These are phyloP conservation scores for Hippocampus zosterae DNA, from an alignment of 2,113 vertebrate species.

Conservation along the genomic window DNA sequence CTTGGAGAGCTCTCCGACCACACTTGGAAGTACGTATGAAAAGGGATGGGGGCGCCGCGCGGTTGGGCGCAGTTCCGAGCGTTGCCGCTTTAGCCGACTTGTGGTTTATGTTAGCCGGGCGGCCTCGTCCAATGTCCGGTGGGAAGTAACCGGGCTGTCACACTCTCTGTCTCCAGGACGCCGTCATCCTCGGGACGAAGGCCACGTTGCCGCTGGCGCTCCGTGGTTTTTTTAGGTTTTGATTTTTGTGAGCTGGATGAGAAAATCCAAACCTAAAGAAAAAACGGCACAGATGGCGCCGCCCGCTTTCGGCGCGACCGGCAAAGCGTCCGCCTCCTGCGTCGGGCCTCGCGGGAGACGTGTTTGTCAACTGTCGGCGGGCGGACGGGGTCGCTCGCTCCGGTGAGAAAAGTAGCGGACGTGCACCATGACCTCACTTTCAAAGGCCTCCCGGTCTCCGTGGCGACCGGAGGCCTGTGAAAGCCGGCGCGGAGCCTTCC, in stretches of 20 bases:
- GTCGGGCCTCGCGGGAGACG: background rate
- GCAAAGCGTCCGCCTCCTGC: no score
- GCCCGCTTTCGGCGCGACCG: no score
- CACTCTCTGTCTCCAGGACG: no score
- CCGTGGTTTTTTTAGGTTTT: conserved; percentile 20
- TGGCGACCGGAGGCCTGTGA: background rate
- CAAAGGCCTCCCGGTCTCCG: background rate
- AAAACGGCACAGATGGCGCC: conserved; percentile 1
- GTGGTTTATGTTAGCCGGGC: no score
- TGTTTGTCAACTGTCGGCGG: background rate
- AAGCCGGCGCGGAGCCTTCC: background rate
- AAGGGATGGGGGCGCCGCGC: no score
- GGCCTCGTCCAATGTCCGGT: no score
- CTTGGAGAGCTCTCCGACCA: no score
- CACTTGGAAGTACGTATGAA: no score
- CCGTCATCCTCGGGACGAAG: background rate
- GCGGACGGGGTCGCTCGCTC: background rate
- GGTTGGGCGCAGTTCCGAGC: no score
- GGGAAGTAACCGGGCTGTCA: no score
- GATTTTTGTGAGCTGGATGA: conserved; percentile 14
- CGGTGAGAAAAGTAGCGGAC: background rate
- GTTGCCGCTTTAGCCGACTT: no score
- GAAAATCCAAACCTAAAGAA: conserved; percentile 18
- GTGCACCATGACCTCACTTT: background rate
- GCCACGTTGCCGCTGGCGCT: background rate